Conservation (phyloP, 2,888 invertebrate species). For the Reticulitermes lucifugus region DNA sequence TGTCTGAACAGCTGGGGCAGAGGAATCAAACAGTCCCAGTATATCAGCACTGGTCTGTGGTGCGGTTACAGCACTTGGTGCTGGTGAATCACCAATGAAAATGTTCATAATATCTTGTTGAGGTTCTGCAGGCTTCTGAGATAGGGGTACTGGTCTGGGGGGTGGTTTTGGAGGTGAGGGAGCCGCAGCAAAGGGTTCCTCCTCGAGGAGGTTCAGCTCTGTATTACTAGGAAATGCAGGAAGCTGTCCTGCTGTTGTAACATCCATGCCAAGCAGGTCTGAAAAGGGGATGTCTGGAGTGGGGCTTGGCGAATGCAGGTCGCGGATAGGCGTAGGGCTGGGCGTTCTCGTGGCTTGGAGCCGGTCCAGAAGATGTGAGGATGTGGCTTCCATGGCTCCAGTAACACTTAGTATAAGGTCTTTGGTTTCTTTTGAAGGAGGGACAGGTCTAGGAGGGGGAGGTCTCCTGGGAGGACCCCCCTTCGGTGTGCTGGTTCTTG, state of each 20-base stretch:
- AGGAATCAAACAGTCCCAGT: slow-evolving; percentile 48
- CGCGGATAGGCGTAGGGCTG: slow-evolving; percentile 86
- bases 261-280: slow-evolving; percentile 44
- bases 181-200: slow-evolving; percentile 26
- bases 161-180: slow-evolving; percentile 50
- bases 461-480: slow-evolving; percentile 55
- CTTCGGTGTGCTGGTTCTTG: slow-evolving; percentile 42
- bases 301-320: slow-evolving; percentile 86
- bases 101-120: slow-evolving; percentile 56
- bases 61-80: slow-evolving; percentile 37
- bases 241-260: background rate
- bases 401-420: slow-evolving; percentile 87
- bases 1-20: background rate
- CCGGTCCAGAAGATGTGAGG: slow-evolving; percentile 84
- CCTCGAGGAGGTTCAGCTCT: slow-evolving; percentile 43
- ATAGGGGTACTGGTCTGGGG: slow-evolving; percentile 46
- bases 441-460: slow-evolving; percentile 62
- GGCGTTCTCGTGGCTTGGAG: slow-evolving; percentile 88
- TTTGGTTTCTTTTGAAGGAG: slow-evolving; percentile 83
- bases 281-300: slow-evolving; percentile 73
- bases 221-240: slow-evolving; percentile 41
- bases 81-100: slow-evolving; percentile 54
- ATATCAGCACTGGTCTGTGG: slow-evolving; percentile 48
- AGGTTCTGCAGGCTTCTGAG: slow-evolving; percentile 50
- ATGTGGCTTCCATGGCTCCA: slow-evolving; percentile 89